Evolutionary conservation across 1,140 invertebrate species (phyloP), one percentile per base, ranked within the genome.

Genomic region (Drosophila teissieri): DNA sequence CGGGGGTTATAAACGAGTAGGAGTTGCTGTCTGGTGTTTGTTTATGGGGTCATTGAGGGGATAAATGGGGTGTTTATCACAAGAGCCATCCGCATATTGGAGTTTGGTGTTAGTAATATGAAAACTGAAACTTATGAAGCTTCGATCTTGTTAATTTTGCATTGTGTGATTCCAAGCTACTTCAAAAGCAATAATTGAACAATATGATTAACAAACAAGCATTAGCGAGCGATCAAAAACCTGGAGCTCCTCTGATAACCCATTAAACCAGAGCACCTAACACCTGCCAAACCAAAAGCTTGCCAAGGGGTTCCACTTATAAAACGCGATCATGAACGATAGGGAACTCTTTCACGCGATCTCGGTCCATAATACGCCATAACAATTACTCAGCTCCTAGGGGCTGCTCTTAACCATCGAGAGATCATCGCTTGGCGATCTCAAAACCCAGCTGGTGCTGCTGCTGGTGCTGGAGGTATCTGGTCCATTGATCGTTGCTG

Each of bases 381-480:
- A 65, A 68, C 60, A 65, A 65, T 68, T 68, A 53, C 64, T 48
- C 12, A 63, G 64, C 65, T 63, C 8, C 64, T 68, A 52, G 64
- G 22, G 64, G 64, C 64, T 37, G 14, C 37, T 44, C 36, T 44
- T 51, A 62, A n/a, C 64, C 63, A 68, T 53, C 19, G 10, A 68
- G 10, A 65, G 61, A 65, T 45, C 60, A 64, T 37, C 58, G 45
- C 24, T n/a, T 36, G 22, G 46, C 24, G 31, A 67, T 69, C 36
- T 45, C 4, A 12, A 34, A 37, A 27, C 17, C 48, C 67, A 70
- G 51, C 49, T 70, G 64, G 64, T 19, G 19, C 49, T 70, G 64
- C 51, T 19, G 19, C 19, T 19, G 19, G 19, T 19, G 51, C 49
- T 70, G 64, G 64, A 39, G 46, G 36, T 70, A 70, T 70, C 51